These are phyloP conservation scores for Magallana nippona DNA, from an alignment of 2,888 invertebrate genomes.

Conservation along the genomic window DNA sequence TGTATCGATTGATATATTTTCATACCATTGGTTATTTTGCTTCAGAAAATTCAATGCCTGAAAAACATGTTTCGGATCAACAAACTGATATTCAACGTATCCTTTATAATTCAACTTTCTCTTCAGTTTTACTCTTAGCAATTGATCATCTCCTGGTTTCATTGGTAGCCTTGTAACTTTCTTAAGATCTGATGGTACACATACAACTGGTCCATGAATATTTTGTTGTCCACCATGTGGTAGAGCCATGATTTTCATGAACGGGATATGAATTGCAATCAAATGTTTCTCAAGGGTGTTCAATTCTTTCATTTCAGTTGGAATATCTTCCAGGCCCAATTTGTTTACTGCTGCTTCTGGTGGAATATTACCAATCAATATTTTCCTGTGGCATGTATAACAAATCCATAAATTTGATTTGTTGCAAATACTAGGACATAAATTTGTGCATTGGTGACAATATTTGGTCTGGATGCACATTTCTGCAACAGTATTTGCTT, in stretches of 20 bases:
- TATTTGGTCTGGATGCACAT: too few relatives aligned
- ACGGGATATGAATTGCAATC: constrained; percentile 53
- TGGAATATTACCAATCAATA: constrained; percentile 37
- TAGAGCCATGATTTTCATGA: constrained; percentile 56
- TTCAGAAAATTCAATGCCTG: constrained; percentile 18
- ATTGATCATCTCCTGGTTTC: constrained; percentile 28
- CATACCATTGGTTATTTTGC: constrained; percentile 35
- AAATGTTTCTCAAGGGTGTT: constrained; percentile 57
- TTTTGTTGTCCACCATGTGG: constrained; percentile 55
- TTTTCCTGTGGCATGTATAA: constrained; percentile 46
- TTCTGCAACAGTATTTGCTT: too few relatives aligned
- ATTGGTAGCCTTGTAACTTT: constrained; percentile 50
- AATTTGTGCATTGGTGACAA: too few relatives aligned
- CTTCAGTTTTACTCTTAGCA: constrained; percentile 55
- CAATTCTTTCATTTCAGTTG: constrained; percentile 46
- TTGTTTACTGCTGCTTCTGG: constrained; percentile 33
- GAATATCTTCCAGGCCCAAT: constrained; percentile 36
- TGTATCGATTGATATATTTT: neutral
- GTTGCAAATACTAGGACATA: neutral
- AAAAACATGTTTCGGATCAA: constrained; percentile 20
- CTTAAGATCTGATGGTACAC: constrained; percentile 55
- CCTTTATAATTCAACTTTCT: constrained; percentile 41
- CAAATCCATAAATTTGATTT: constrained; percentile 41
- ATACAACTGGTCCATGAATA: constrained; percentile 57
- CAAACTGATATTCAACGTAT: constrained; percentile 31